Conservation (phyloP, 2,888 invertebrate species). For the Sinohyriopsis cumingii region DNA sequence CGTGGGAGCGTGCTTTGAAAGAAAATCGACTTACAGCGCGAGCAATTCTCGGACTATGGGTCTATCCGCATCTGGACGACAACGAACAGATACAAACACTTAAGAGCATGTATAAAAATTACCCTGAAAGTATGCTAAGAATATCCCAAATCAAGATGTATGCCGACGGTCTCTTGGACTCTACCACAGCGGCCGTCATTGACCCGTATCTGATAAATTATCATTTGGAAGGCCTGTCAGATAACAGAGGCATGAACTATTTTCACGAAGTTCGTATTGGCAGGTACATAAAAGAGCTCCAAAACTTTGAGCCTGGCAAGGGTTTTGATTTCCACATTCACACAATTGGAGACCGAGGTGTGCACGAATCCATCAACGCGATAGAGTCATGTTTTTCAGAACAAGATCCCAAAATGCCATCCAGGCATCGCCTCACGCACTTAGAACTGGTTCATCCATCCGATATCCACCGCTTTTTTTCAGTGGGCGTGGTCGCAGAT, state of each 20-base stretch:
- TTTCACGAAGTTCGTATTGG: constrained; percentile 12
- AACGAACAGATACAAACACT: constrained; percentile 15
- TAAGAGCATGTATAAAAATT: constrained; percentile 16
- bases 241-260: constrained; percentile 27
- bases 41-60: constrained; percentile 25
- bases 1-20: constrained; percentile 20
- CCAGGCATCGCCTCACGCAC: constrained; percentile 27
- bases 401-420: background rate
- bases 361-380: constrained; percentile 24
- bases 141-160: constrained; percentile 29
- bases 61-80: constrained; percentile 18
- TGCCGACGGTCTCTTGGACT: constrained; percentile 25
- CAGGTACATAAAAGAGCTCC: constrained; percentile 20
- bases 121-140: constrained; percentile 10
- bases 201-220: constrained; percentile 15
- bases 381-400: constrained; percentile 8
- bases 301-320: constrained; percentile 13
- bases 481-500: constrained; percentile 24
- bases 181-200: constrained; percentile 27
- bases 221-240: constrained; percentile 13
- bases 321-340: constrained; percentile 32
- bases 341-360: constrained; percentile 30
- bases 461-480: constrained; percentile 15
- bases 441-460: constrained; percentile 13
- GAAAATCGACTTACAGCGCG: constrained; percentile 14